phyloP scores from a whole-genome alignment of 2,113 vertebrate genomes.

The Phaethornis superciliosus region DNA sequence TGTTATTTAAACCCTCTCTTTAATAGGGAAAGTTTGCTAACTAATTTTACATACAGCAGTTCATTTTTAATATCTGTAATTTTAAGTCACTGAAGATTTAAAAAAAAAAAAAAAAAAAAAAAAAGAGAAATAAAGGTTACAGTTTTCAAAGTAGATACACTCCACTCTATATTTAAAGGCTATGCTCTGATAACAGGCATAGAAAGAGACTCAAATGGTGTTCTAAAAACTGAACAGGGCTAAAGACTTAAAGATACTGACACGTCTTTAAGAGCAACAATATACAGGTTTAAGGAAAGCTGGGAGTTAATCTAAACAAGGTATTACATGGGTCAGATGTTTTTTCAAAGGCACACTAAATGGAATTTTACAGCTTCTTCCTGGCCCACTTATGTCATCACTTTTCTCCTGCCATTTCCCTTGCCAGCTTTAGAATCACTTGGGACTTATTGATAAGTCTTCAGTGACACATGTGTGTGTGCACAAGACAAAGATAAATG shows the following conservation, averaged over 20 bases:
- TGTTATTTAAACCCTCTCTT: neutral
- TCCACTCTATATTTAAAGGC: slow-evolving; percentile 4
- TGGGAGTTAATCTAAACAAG: slow-evolving; percentile 58
- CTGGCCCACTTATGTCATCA: slow-evolving; percentile 54
- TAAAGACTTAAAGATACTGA: slow-evolving; percentile 15
- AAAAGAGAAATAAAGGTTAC: neutral
- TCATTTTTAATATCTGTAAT: neutral
- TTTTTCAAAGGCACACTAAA: slow-evolving; percentile 30
- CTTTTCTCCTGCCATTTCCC: slow-evolving; percentile 13
- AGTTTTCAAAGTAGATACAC: neutral
- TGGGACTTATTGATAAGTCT: neutral
- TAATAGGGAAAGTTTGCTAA: neutral
- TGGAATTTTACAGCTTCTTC: slow-evolving; percentile 66
- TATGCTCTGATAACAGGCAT: neutral
- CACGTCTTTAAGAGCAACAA: neutral
- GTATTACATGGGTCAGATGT: slow-evolving; percentile 47
- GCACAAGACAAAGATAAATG: neutral
- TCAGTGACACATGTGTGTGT: neutral
- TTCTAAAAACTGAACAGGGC: slow-evolving; percentile 11
- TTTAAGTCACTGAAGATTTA: neutral
- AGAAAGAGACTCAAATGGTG: neutral
- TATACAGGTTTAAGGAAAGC: slow-evolving; percentile 50
- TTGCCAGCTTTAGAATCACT: slow-evolving; percentile 20
- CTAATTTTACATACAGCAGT: neutral
- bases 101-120: neutral